Evolutionary conservation across 2,888 invertebrate species (phyloP), one percentile per base, ranked within the genome.

Genomic region (Allygus modestus): DNA sequence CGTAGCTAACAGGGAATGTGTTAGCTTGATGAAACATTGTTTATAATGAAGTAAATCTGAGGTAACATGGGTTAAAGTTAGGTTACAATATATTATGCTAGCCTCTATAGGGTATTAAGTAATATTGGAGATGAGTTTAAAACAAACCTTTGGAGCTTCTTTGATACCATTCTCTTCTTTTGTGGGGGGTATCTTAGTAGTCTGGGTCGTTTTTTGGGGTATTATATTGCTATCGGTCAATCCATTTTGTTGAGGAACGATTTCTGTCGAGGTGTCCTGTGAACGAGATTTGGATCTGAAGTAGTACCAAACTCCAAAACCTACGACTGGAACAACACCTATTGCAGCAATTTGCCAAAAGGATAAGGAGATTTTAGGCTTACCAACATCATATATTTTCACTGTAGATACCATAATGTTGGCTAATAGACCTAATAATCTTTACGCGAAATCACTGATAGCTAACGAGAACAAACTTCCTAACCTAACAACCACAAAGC

Each of bases 331-430:
- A 23, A 73, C 73, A 17, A 43, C 43, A 41, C 73, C 43, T 17
- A 73, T 4, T 20, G 73, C 73, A 12, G 73, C 73, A n/a, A 73
- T 41, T 43, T 73, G 73, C 73, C 73, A 73, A 41, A 41, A 73
- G 17, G 73, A 73, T 73, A 73, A 43, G 7, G 41, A 37, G 5
- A 73, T 12, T 73, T 73, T 77, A 28, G 77, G 77, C 17, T 46
- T 77, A 28, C 23, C 77, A 1, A 77, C 28, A 28, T 77, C 77
- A 46, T 46, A 77, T 46, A 77, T 46, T 43, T 77, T 77, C 9
- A 77, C 77, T 46, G 77, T 43, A 28, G 51, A 23, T 28, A 26
- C 15, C 77, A 77, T 77, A 23, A n/a, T 31, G n/a, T n/a, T n/a
- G n/a, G n/a, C n/a, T n/a, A n/a, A n/a, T n/a, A n/a, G n/a, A n/a